Base-by-base conservation (phyloP, 2,113 vertebrate genomes). In the Carollia perspicillata region DNA sequence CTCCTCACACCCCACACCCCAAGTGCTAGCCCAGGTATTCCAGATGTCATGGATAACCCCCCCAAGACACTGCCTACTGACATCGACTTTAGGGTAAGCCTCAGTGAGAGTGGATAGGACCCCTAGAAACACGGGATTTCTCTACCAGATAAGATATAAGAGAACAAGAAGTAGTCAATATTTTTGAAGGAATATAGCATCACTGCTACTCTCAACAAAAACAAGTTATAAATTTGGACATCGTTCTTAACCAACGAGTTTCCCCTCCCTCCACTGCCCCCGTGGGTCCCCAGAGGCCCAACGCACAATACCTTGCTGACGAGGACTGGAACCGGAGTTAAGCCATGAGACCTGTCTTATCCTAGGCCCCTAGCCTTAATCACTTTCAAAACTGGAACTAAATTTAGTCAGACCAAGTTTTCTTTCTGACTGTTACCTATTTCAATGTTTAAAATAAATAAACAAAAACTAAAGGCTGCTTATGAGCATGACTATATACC, bases 221-320 rank as follows among this genome's bases (percentile, higher is more conserved):
- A 95, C 8, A 58, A 90, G 11, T 30, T 66, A 33, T 40, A 44
- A 78, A 95, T 92, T 92, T 80, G 83, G 8, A 95, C 92, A 92
- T 49, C 69, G n/a, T 84, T 83, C 47, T 66, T 92, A 92, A 84
- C 26, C 75, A 65, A 14, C 47, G 37, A 81, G 22, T 47, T 84
- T 58, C 4, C 55, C 23, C 30, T 75, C 40, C 30, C 35, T 17
- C 60, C n/a, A 35, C 37, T 40, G 75, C 14, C 11, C 44, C 11
- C 4, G 49, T 0, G 47, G 68, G 40, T 79, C 11, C 47, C 40
- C 40, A 68, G 71, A 74, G 49, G 40, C n/a, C 20, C 86, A 75
- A 78, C 71, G 13, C 17, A 63, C 60, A 30, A 13, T 63, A 72
- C 22, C 33, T 92, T 72, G 44, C 0, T 14, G 2, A 81, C 51